Base-by-base conservation (phyloP, 2,797 vertebrate species). In the Alca torda region DNA sequence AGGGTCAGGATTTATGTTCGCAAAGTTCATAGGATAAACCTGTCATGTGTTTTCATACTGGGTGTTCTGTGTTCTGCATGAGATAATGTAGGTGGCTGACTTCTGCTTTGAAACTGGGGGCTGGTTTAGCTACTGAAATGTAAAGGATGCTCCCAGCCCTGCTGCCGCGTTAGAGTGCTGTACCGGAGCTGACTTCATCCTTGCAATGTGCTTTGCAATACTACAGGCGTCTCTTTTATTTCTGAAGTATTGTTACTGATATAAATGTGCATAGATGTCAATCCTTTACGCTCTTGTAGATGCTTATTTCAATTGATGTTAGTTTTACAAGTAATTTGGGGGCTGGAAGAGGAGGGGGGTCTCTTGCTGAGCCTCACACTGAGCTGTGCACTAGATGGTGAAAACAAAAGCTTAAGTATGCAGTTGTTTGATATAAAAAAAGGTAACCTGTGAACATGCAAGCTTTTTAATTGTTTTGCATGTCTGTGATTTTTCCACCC, bases 1-100 rank as follows among this genome's bases (percentile, higher is more conserved):
- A 26, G 90, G 83, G 85, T 89, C 65, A 57, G 75, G 94, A 91
- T 87, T 94, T 84, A 73, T 83, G 61, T 78, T 73, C 0, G 2
- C 54, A 57, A 30, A 94, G 89, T 90, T 90, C 46, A 45, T 14
- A 39, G 88, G 61, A 78, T 92, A 70, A 91, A 78, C 33, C 35
- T 45, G 56, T 54, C 13, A 7, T 50, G 16, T 83, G 68, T 83
- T 95, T 89, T 90, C 61, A 11, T 41, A 17, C 26, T 57, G 78
- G 43, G 39, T 70, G 46, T 70, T 83, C 51, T 80, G 64, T 54
- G 5, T 86, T 76, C 37, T 43, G 57, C 13, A 2, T 39, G 84
- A 59, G 68, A 8, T 30, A 1, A 14, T 5, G 39, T 24, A 24
- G 48, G 56, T 67, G 63, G 19, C 48, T 45, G 65, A 13, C 23